Base-by-base conservation (phyloP, 2,113 vertebrate species). In the Carettochelys insculpta region DNA sequence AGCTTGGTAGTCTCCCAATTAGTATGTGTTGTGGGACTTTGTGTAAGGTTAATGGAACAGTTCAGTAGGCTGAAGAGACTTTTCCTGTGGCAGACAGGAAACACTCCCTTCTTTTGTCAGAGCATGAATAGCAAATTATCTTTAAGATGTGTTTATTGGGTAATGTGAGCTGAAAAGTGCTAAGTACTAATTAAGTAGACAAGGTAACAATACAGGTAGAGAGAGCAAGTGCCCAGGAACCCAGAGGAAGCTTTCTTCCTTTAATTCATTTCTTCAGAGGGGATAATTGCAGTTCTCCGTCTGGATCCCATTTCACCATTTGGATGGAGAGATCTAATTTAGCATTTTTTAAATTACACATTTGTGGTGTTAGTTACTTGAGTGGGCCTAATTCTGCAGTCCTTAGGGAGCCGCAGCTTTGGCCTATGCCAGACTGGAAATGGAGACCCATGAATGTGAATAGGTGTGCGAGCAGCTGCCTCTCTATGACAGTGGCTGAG, bases 31-130 rank as follows among this genome's bases (percentile, higher is more conserved):
- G 73, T 88, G 51, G 75, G 58, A 92, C 82, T 95, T 95, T 96
- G 94, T 96, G 56, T 96, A 80, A 92, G 82, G 65, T 85, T 75
- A 94, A 90, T 83, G 83, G 85, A 92, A 85, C 3, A n/a, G 80
- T 83, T 95, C 91, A 85, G 48, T 77, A 91, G 85, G 86, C 86
- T 94, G 90, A 81, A 77, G 88, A 95, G 81, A 53, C 82, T 95
- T 92, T 92, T 89, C 79, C 83, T 51, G 2, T 41, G 1, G 0
- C 4, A 76, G 92, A 22, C 85, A 93, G 92, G 82, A 82, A 92
- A 56, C 34, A 90, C 16, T 77, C 93, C 43, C 75, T 80, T 84
- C 95, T 95, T 96, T 95, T 95, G 93, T 94, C 90, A 47, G 86
- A 0, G 5, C 29, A 11, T 93, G 94, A 97, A 80, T 84, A 83